These are phyloP conservation scores for Euclidia mi DNA, from an alignment of 2,888 invertebrate genomes.

Conservation along the genomic window DNA sequence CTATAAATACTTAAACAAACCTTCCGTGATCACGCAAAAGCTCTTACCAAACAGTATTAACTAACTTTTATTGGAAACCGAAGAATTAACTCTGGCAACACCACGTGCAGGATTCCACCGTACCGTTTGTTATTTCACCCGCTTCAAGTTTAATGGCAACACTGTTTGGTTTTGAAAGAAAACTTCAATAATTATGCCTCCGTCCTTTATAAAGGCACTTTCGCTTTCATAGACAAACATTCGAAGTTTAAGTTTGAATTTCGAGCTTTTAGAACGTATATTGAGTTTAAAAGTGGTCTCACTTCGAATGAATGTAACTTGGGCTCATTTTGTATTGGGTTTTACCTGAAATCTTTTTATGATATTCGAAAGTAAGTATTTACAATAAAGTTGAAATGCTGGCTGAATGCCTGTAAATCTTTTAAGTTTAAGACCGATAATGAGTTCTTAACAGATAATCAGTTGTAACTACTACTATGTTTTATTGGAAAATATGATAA, in stretches of 20 bases:
- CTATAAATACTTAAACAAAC: conserved; percentile 13
- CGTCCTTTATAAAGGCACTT: conserved; percentile 25
- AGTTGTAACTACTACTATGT: too few relatives aligned
- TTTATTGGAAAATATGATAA: too few relatives aligned
- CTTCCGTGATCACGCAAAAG: conserved; percentile 8
- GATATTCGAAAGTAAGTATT: too few relatives aligned
- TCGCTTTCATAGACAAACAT: conserved; percentile 38
- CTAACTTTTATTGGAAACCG: conserved; percentile 64
- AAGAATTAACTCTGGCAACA: conserved; percentile 54
- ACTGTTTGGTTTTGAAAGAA: conserved; percentile 41
- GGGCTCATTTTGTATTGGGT: conserved; percentile 8
- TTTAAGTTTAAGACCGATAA: too few relatives aligned
- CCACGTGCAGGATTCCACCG: conserved; percentile 44
- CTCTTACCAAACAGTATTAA: conserved; percentile 54
- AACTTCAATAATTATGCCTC: conserved; percentile 45
- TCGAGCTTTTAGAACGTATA: conserved; percentile 21
- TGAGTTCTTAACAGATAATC: too few relatives aligned
- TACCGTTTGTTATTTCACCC: conserved; percentile 47
- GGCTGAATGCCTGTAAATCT: too few relatives aligned
- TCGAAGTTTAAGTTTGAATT: conserved; percentile 29
- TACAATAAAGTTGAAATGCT: too few relatives aligned
- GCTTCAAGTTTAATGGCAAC: conserved; percentile 37
- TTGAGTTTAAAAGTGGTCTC: conserved; percentile 18
- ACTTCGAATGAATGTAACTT: conserved; percentile 19
- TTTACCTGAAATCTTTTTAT: not conserved